phyloP scores from a whole-genome alignment of 2,797 vertebrate species.

The Pteronotus mesoamericanus region DNA sequence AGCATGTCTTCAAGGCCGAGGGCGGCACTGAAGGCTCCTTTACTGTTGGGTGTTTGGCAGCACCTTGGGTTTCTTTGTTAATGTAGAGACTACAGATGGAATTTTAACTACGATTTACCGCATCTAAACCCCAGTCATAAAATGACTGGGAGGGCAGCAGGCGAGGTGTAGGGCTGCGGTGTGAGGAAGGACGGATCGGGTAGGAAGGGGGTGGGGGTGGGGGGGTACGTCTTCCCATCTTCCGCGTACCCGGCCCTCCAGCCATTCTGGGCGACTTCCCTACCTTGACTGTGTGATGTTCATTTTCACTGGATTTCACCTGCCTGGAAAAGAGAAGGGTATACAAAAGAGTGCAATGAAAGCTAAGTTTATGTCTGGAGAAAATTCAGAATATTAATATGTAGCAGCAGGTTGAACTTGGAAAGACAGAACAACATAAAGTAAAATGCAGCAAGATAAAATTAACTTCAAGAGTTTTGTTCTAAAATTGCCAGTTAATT shows the following conservation, averaged over 20 bases:
- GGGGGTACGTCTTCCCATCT: not conserved
- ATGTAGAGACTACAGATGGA: not conserved
- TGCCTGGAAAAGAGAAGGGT: not conserved
- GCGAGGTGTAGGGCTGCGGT: fast-evolving
- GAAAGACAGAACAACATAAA: not conserved
- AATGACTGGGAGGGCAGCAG: not conserved
- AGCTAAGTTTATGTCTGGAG: not conserved
- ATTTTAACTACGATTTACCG: not conserved
- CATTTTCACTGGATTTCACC: not conserved
- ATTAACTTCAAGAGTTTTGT: not conserved
- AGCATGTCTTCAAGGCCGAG: not conserved
- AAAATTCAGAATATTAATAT: not conserved
- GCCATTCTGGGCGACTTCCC: not conserved
- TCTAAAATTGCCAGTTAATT: not conserved
- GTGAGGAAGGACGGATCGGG: not conserved
- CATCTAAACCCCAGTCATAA: not conserved
- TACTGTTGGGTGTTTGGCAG: not conserved
- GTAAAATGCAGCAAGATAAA: not conserved
- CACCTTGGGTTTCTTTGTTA: not conserved
- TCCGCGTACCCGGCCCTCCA: not conserved
- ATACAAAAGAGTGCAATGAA: not conserved
- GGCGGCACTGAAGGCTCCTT: not conserved
- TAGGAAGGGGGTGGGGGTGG: fast-evolving
- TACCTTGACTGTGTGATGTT: not conserved
- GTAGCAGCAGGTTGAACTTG: not conserved